phyloP scores from a whole-genome alignment of 2,113 vertebrate species.

The Rhinogobius similis region DNA sequence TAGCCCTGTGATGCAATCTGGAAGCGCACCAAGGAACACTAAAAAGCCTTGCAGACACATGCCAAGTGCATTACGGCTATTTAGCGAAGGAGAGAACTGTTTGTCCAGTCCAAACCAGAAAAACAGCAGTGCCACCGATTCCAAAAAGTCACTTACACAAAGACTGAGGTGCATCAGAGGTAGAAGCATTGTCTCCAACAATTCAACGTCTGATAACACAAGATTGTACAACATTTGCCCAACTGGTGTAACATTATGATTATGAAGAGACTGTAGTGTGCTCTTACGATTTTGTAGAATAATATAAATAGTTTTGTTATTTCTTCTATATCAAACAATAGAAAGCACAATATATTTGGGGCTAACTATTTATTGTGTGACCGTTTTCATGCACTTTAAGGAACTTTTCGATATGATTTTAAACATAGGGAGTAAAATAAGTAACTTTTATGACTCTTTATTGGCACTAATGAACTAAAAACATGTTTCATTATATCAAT shows the following conservation, averaged over 20 bases:
- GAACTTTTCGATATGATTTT: no score
- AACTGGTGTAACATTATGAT: no score
- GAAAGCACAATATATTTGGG: no score
- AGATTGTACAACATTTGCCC: neutral
- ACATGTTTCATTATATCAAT: no score
- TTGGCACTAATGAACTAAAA: no score
- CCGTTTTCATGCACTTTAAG: no score
- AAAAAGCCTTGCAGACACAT: constrained; percentile 60
- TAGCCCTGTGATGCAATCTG: constrained; percentile 78
- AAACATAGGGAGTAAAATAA: no score
- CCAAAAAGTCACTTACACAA: constrained; percentile 66
- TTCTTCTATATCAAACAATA: no score
- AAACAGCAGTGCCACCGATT: constrained; percentile 65
- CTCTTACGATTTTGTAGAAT: neutral
- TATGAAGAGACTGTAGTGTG: neutral
- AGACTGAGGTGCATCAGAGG: constrained; percentile 41
- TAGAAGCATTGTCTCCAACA: constrained; percentile 34
- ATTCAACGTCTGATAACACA: constrained; percentile 26
- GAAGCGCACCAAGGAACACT: constrained; percentile 72
- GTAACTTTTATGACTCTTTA: no score
- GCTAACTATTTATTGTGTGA: no score
- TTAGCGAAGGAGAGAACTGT: constrained; percentile 70
- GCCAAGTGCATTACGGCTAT: constrained; percentile 73
- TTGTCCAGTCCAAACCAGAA: constrained; percentile 68
- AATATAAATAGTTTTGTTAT: no score